These are phyloP conservation scores for Hemicentrotus pulcherrimus DNA, from an alignment of 35 echinoderm and acorn worm species.

Conservation along the genomic window DNA sequence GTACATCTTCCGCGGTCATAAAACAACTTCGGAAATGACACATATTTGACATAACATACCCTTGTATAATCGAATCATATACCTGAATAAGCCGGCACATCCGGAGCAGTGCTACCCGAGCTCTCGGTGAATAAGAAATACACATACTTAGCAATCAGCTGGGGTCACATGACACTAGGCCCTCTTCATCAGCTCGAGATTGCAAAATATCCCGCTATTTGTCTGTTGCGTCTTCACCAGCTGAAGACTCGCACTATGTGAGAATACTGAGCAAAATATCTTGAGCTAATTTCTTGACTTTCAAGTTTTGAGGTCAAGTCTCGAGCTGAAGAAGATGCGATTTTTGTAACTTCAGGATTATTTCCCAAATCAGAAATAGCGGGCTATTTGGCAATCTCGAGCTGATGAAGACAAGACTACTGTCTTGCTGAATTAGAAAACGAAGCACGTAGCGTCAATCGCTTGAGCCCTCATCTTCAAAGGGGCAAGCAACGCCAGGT, in stretches of 20 bases:
- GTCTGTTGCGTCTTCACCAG: too few relatives aligned
- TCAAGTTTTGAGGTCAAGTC: too few relatives aligned
- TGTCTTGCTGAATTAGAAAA: neutral
- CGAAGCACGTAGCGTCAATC: neutral
- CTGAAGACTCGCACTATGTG: too few relatives aligned
- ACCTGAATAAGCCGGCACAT: neutral
- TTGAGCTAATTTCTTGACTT: too few relatives aligned
- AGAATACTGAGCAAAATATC: too few relatives aligned
- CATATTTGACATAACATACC: neutral
- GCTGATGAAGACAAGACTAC: neutral
- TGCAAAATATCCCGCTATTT: too few relatives aligned
- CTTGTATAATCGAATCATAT: neutral
- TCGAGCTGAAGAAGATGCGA: too few relatives aligned
- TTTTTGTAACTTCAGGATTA: too few relatives aligned
- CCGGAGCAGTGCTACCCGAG: neutral
- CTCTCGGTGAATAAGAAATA: neutral
- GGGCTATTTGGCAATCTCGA: too few relatives aligned
- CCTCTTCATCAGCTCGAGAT: too few relatives aligned
- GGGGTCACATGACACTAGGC: neutral
- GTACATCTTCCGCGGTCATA: neutral
- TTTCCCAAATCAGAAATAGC: too few relatives aligned
- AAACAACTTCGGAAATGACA: conserved; percentile 7
- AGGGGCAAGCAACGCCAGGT: neutral
- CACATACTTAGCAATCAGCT: neutral
- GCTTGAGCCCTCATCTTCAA: neutral